Evolutionary conservation across 2,113 vertebrate genomes (phyloP).

Genomic region (Sminthopsis crassicaudata): DNA sequence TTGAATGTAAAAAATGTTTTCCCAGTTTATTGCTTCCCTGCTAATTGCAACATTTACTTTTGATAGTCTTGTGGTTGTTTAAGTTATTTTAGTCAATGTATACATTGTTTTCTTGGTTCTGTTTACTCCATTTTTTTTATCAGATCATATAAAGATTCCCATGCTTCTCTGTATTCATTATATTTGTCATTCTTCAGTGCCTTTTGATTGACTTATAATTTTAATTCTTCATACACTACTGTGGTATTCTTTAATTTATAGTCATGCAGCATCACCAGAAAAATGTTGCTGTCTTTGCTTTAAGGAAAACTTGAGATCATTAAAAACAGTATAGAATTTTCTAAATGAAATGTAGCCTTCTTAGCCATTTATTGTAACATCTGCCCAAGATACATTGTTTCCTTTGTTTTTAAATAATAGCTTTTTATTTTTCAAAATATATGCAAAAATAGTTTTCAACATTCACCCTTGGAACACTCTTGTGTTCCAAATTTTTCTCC

Average conservation of each 20-base stretch:
- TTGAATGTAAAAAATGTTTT: no score
- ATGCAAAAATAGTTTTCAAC: no score
- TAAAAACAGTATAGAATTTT: not conserved
- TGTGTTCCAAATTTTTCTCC: no score
- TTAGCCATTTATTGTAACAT: not conserved
- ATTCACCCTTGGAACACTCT: no score
- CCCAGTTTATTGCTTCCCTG: no score
- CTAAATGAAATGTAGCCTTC: not conserved
- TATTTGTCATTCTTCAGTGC: not conserved
- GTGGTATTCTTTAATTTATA: not conserved
- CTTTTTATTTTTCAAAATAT: no score
- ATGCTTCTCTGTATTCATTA: not conserved
- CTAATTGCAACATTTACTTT: not conserved
- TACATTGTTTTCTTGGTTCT: not conserved
- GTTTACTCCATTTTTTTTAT: not conserved
- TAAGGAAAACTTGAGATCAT: not conserved
- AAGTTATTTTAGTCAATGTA: not conserved
- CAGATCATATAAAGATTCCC: not conserved
- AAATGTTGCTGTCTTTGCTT: not conserved
- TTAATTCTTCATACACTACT: not conserved
- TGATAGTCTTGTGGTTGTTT: not conserved
- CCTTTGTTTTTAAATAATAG: no score
- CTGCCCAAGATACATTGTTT: not conserved
- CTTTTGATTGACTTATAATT: not conserved
- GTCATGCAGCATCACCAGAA: not conserved